Evolutionary conservation across 2,888 invertebrate species (phyloP).

Genomic region (Cheilosia soror): DNA sequence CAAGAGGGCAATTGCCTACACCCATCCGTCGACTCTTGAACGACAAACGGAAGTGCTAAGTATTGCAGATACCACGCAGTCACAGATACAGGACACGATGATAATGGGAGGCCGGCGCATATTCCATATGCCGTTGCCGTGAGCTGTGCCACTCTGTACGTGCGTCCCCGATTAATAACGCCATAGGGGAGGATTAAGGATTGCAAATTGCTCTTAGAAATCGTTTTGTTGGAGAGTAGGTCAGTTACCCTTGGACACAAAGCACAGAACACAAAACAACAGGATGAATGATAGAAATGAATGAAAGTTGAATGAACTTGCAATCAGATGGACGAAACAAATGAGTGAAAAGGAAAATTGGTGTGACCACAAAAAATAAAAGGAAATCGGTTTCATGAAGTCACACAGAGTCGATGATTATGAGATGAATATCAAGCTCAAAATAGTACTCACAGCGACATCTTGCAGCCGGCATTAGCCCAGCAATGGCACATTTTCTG

Average conservation of each 20-base stretch:
- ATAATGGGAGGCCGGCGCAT: slow-evolving; percentile 40
- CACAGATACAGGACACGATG: slow-evolving; percentile 32
- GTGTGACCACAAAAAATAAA: neutral
- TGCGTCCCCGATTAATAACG: slow-evolving; percentile 47
- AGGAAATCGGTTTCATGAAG: neutral
- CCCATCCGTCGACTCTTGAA: slow-evolving; percentile 64
- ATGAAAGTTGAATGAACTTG: slow-evolving; percentile 35
- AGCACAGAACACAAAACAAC: neutral
- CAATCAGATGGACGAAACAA: neutral
- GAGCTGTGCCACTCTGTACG: slow-evolving; percentile 33
- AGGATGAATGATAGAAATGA: neutral
- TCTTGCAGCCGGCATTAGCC: neutral
- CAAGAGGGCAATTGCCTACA: slow-evolving; percentile 66
- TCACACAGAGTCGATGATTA: neutral
- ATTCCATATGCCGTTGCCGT: slow-evolving; percentile 25
- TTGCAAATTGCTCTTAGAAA: slow-evolving; percentile 57
- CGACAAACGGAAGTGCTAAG: slow-evolving; percentile 71
- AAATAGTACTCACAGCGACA: slow-evolving; percentile 40
- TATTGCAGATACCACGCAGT: slow-evolving; percentile 57
- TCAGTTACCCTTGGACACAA: slow-evolving; percentile 68
- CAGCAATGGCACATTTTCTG: neutral
- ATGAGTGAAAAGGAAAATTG: neutral
- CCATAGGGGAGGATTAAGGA: slow-evolving; percentile 61
- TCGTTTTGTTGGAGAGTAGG: slow-evolving; percentile 63
- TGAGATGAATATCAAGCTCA: neutral